Conservation (phyloP, 2,797 vertebrate genomes). For the Neopelma chrysocephalum region DNA sequence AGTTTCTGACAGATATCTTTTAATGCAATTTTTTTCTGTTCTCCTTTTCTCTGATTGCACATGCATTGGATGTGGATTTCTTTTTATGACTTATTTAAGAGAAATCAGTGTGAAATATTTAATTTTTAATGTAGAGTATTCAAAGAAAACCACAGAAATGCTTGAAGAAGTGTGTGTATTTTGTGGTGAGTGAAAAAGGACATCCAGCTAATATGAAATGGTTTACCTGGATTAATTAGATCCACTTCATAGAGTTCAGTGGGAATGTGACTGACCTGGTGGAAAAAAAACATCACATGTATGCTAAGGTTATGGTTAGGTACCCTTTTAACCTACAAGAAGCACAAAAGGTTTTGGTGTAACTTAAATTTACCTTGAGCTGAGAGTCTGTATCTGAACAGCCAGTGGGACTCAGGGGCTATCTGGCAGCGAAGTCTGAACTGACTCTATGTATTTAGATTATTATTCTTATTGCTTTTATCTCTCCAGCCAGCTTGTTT, state of each 20-base stretch:
- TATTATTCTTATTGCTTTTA: not conserved
- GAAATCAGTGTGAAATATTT: not conserved
- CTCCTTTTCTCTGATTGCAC: not conserved
- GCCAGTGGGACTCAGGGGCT: not conserved
- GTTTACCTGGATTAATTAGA: not conserved
- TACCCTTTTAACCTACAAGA: not conserved
- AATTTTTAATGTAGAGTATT: conserved; percentile 23
- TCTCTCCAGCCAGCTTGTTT: not conserved
- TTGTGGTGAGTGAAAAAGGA: not conserved
- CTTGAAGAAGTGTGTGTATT: not conserved
- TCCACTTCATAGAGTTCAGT: not conserved
- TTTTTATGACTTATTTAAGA: conserved; percentile 17
- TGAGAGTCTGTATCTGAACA: not conserved
- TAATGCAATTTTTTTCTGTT: not conserved
- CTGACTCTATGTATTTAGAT: not conserved
- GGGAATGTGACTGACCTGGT: not conserved
- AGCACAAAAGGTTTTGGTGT: not conserved
- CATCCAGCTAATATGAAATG: not conserved
- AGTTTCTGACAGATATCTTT: not conserved
- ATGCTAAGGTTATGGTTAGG: not conserved
- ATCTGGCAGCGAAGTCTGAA: not conserved
- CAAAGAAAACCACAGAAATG: not conserved
- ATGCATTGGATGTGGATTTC: not conserved
- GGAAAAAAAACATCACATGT: not conserved
- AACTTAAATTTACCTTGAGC: not conserved